Conservation (phyloP, 1,140 invertebrate genomes). For the Bombus vancouverensis region DNA sequence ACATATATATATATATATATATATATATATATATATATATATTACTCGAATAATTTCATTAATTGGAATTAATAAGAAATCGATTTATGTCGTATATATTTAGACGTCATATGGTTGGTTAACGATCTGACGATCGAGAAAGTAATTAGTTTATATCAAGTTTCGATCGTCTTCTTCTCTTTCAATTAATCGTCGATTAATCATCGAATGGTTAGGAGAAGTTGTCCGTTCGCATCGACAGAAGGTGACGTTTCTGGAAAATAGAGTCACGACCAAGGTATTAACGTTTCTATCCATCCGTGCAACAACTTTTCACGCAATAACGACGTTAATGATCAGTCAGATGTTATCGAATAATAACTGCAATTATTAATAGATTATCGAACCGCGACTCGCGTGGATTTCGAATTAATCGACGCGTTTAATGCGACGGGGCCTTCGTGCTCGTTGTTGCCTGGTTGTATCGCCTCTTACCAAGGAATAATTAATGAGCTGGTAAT, state of each 20-base stretch:
- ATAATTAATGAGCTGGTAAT: slow-evolving; percentile 28
- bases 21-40: too few species aligned
- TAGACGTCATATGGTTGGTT: not conserved
- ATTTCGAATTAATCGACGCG: slow-evolving; percentile 4
- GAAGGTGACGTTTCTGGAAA: slow-evolving; percentile 9
- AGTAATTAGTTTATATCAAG: not conserved
- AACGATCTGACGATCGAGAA: not conserved
- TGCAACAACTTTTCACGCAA: slow-evolving; percentile 37
- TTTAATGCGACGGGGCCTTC: slow-evolving; percentile 11
- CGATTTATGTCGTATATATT: not conserved
- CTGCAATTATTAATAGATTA: slow-evolving; percentile 36
- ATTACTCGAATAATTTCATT: too few species aligned
- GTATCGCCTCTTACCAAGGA: not conserved
- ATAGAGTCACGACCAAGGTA: not conserved
- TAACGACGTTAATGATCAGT: slow-evolving; percentile 51
- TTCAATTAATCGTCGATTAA: not conserved
- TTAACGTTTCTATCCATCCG: slow-evolving; percentile 13
- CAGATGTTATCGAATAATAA: slow-evolving; percentile 25
- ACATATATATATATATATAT: too few species aligned
- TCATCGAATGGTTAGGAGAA: slow-evolving; percentile 7
- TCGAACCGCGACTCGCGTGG: not conserved
- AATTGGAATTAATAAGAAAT: too few species aligned
- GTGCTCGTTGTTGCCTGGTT: not conserved
- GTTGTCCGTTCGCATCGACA: slow-evolving; percentile 30
- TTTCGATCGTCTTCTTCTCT: not conserved